Evolutionary conservation across 2,888 invertebrate species (phyloP).

Genomic region (Chironomus riparius): DNA sequence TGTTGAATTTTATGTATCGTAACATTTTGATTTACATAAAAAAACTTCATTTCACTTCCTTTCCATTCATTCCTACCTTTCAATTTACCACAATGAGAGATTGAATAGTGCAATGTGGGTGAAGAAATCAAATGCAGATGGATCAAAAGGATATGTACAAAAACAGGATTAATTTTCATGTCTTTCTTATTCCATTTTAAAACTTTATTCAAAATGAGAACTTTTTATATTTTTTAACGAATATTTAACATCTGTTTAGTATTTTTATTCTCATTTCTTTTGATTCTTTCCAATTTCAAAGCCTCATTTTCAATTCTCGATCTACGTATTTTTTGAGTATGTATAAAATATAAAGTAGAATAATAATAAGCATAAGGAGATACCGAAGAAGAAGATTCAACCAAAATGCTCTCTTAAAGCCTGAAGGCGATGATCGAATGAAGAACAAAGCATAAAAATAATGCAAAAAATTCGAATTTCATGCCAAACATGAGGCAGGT

Average conservation of each 20-base stretch:
- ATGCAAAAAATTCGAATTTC: neutral
- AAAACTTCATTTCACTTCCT: neutral
- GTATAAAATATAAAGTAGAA: neutral
- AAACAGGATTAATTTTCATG: conserved; percentile 1
- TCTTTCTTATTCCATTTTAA: neutral
- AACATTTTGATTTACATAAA: neutral
- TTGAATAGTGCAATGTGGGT: neutral
- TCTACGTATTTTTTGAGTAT: neutral
- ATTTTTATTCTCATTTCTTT: neutral
- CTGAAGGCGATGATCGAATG: neutral
- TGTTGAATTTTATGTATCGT: neutral
- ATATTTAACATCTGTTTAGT: neutral
- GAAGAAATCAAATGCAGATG: conserved; percentile 9
- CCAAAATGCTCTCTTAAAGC: neutral
- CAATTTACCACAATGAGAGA: neutral
- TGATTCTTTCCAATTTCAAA: neutral
- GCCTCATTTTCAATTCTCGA: neutral
- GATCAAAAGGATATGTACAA: neutral
- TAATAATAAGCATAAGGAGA: neutral
- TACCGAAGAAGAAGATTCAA: neutral
- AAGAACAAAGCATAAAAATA: no score
- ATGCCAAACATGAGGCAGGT: neutral
- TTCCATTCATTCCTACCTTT: neutral
- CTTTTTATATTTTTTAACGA: neutral
- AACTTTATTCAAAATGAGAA: no score